Percentiles rank a stretch among this genome's conserved stretches.
Evolutionary conservation across 2,113 vertebrate species (phyloP).

Genomic region (Prolemur simus): DNA sequence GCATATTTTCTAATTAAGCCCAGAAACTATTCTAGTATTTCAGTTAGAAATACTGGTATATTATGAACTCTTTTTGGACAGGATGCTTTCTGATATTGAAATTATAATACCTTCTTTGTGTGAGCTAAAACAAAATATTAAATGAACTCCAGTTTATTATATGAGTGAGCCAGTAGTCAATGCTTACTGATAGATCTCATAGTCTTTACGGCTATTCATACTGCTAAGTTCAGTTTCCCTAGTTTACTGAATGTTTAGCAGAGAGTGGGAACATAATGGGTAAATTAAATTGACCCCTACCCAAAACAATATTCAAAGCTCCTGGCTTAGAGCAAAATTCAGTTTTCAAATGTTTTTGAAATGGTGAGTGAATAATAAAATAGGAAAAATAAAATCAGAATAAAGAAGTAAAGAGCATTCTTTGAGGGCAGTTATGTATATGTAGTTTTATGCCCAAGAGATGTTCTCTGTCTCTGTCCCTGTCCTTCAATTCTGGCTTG

Average conservation of each 20-base stretch:
- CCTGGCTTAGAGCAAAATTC: conserved; percentile 13
- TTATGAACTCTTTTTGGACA: neutral
- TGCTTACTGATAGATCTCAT: neutral
- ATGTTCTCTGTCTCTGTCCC: neutral
- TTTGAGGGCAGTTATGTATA: neutral
- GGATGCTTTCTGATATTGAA: conserved; percentile 30
- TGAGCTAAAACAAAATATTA: neutral
- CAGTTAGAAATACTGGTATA: neutral
- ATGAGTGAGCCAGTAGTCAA: neutral
- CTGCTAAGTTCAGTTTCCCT: neutral
- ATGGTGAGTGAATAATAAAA: neutral
- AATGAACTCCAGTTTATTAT: conserved; percentile 38
- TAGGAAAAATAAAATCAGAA: neutral
- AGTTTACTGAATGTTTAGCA: neutral
- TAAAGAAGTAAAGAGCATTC: neutral
- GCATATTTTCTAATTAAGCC: conserved; percentile 1
- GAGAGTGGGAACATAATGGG: neutral
- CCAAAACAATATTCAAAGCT: neutral
- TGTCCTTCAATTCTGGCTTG: conserved; percentile 22
- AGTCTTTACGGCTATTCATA: neutral
- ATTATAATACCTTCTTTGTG: neutral
- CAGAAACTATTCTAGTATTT: conserved; percentile 31
- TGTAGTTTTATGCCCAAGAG: conserved; percentile 17
- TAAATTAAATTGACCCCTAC: neutral
- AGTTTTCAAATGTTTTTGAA: conserved; percentile 33